Percentiles rank a stretch among this genome's conserved stretches.
Evolutionary conservation across 2,888 invertebrate genomes (phyloP).

Genomic region (Dolichomitus sp.): DNA sequence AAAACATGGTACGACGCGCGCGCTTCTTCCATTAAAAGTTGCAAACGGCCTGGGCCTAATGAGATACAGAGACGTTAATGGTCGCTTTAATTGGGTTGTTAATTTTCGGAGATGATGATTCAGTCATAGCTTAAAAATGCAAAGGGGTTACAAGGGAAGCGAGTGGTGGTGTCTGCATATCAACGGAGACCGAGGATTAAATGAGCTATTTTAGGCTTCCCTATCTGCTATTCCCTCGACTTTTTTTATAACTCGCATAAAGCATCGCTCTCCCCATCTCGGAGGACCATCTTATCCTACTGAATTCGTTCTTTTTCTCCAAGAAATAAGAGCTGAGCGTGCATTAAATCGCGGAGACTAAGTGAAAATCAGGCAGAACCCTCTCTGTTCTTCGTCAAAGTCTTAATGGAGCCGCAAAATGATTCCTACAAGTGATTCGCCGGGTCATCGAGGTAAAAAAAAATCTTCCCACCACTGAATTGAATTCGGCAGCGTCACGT

Average conservation of each 20-base stretch:
- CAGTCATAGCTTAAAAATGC: constrained; percentile 83
- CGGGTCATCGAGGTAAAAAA: background rate
- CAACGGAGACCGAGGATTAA: constrained; percentile 77
- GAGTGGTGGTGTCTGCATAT: constrained; percentile 32
- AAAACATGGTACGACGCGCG: constrained; percentile 62
- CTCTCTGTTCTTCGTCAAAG: constrained; percentile 17
- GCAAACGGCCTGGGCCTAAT: constrained; percentile 80
- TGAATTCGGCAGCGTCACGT: constrained; percentile 58
- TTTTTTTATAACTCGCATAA: constrained; percentile 47
- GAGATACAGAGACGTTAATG: constrained; percentile 84
- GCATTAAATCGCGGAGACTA: constrained; percentile 38
- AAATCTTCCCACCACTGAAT: constrained; percentile 25
- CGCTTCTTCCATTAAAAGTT: constrained; percentile 79
- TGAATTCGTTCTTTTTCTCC: constrained; percentile 4
- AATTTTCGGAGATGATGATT: constrained; percentile 82
- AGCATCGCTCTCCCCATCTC: constrained; percentile 34
- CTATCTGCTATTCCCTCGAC: constrained; percentile 30
- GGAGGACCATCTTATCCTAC: constrained; percentile 7
- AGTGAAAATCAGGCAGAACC: constrained; percentile 39
- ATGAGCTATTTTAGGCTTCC: constrained; percentile 74
- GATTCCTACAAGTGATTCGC: constrained; percentile 39
- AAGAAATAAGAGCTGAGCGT: constrained; percentile 30
- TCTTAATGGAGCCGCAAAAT: constrained; percentile 46
- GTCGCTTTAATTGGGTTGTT: constrained; percentile 84
- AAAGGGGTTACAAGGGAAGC: constrained; percentile 77